These are phyloP conservation scores for Macheiramphus alcinus DNA, from an alignment of 2,113 vertebrate species.

Conservation along the genomic window DNA sequence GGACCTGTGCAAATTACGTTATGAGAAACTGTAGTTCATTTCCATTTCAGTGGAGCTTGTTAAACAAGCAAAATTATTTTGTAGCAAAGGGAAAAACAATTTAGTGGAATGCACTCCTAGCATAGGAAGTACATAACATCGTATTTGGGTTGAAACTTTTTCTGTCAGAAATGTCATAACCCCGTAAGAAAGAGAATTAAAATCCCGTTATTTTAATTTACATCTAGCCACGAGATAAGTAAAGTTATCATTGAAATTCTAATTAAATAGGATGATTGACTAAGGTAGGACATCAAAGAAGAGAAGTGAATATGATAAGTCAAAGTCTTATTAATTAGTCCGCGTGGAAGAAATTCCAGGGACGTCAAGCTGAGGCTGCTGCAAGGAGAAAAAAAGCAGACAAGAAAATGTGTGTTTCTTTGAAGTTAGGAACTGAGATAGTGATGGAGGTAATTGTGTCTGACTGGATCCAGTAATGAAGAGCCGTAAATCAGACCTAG, in stretches of 20 bases:
- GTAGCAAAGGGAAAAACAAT: constrained; percentile 68
- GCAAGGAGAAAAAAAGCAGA: constrained; percentile 78
- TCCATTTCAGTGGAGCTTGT: constrained; percentile 62
- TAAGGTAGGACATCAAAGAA: constrained; percentile 90
- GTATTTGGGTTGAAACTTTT: constrained; percentile 77
- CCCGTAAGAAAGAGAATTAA: constrained; percentile 75
- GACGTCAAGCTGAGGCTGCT: constrained; percentile 85
- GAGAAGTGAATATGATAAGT: constrained; percentile 82
- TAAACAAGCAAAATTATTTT: constrained; percentile 66
- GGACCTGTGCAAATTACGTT: constrained; percentile 34
- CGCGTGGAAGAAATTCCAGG: constrained; percentile 79
- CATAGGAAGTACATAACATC: constrained; percentile 65
- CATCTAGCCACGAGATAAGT: constrained; percentile 83
- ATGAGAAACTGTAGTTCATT: constrained; percentile 47
- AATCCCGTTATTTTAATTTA: constrained; percentile 84
- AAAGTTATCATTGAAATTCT: constrained; percentile 86
- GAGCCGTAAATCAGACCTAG: constrained; percentile 81
- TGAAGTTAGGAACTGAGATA: constrained; percentile 87
- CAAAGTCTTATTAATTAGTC: constrained; percentile 89
- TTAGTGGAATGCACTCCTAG: constrained; percentile 40
- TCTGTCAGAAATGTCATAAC: constrained; percentile 76
- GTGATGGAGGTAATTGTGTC: constrained; percentile 89
- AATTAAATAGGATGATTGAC: constrained; percentile 87
- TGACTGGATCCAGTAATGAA: constrained; percentile 93
- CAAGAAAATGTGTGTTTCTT: constrained; percentile 86